Evolutionary conservation across 2,888 invertebrate genomes (phyloP), one percentile per base, ranked within the genome.

Genomic region (Cosmopolites sordidus): DNA sequence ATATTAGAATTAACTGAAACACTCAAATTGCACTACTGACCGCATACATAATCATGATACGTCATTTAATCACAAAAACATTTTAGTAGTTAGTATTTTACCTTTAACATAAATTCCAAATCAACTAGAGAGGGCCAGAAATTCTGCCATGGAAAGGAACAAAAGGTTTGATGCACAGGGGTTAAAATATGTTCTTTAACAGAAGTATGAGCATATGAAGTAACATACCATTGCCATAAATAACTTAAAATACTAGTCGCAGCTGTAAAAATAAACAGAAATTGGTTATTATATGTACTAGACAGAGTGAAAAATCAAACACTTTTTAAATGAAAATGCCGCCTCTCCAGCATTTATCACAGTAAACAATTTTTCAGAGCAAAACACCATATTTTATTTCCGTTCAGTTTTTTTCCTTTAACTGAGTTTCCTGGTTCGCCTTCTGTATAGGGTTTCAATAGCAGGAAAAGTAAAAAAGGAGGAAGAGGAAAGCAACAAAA

Each of bases 191-290:
- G 79, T 60, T 84, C 81, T 56, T 85, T 83, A 11, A 86, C 79
- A 0, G 82, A 78, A 18, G 59, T 53, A 56, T 83, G 80, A 1
- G 85, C 84, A 67, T 81, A 84, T 64, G 82, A 81, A 11, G 79
- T 79, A 1, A 83, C 81, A 66, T 89, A 89, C 77, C 86, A 87
- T 57, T 83, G 81, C 78, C 85, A 86, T 3, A 83, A 71, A 61
- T 79, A 82, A 60, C 80, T 79, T 9, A 85, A 71, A 27, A 84
- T 77, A 58, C 76, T 79, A 59, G 72, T 77, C 37, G 77, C 78
- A 15, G 77, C 79, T 73, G 60, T 39, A 70, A 68, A 22, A 22
- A 22, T 22, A 22, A 22, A 22, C 22, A 51, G n/a, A 51, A 37
- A 37, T 14, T 37, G n/a, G n/a, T 37, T 11, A 18, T 38, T 9